A percentile compares a stretch with the other conserved stretches of the same genome.
phyloP scores from a whole-genome alignment of 2,888 invertebrate species.

The Cyclophora albipunctata region DNA sequence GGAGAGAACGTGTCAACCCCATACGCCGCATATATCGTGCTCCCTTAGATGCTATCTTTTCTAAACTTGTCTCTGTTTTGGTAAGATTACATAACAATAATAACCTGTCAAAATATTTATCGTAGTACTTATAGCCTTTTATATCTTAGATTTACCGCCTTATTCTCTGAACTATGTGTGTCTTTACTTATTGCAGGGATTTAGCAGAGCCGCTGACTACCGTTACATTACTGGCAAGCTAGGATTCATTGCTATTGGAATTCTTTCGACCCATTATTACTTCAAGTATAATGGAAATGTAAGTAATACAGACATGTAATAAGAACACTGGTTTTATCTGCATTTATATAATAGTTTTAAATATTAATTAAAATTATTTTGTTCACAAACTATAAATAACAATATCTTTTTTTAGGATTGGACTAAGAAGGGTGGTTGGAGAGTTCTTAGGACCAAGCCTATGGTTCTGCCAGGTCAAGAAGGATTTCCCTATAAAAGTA shows the following conservation, averaged over 20 bases:
- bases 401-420: conserved; percentile 76
- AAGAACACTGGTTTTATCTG: too few species aligned
- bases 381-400: neutral
- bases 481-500: conserved; percentile 77
- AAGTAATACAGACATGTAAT: conserved; percentile 42
- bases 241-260: conserved; percentile 58
- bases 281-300: conserved; percentile 88
- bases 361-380: neutral
- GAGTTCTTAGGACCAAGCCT: conserved; percentile 72
- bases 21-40: conserved; percentile 83
- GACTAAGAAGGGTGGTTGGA: conserved; percentile 85
- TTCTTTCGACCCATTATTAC: conserved; percentile 81
- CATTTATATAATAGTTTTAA: too few species aligned
- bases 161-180: too few species aligned
- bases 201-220: conserved; percentile 65
- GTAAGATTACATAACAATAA: conserved; percentile 73
- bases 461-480: conserved; percentile 81
- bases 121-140: too few species aligned
- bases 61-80: conserved; percentile 73
- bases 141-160: too few species aligned
- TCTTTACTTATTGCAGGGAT: conserved; percentile 68
- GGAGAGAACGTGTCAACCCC: conserved; percentile 81
- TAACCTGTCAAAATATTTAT: conserved; percentile 9
- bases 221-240: conserved; percentile 80
- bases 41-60: conserved; percentile 81